phyloP scores from a whole-genome alignment of 2,888 invertebrate genomes.

The Caenorhabditis imperialis region DNA sequence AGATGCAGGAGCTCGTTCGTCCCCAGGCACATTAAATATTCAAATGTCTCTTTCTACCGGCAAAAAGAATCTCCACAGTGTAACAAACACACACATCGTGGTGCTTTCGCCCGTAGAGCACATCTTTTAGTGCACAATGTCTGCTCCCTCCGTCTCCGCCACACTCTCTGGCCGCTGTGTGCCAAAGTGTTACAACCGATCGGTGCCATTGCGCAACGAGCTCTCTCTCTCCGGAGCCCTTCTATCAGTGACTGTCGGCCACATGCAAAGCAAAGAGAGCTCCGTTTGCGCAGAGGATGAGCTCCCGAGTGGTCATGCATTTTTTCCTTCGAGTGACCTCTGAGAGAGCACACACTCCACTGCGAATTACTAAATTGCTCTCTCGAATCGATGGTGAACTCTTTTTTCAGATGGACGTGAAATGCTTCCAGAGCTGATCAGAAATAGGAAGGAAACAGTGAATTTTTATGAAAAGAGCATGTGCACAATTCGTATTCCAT shows the following conservation, averaged over 20 bases:
- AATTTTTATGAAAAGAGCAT: too few species aligned
- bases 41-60: slow-evolving; percentile 25
- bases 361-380: too few species aligned
- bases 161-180: slow-evolving; percentile 15
- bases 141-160: slow-evolving; percentile 10
- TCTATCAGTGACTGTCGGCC: slow-evolving; percentile 22
- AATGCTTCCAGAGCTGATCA: too few species aligned
- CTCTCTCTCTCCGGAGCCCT: slow-evolving; percentile 35
- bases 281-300: slow-evolving; percentile 34
- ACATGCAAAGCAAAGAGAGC: slow-evolving; percentile 36
- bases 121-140: slow-evolving; percentile 40
- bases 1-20: too few species aligned
- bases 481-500: too few species aligned
- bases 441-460: too few species aligned
- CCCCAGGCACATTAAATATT: slow-evolving; percentile 1
- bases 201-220: slow-evolving; percentile 46
- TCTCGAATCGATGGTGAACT: too few species aligned
- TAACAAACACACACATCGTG: slow-evolving; percentile 36
- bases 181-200: slow-evolving; percentile 40
- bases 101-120: slow-evolving; percentile 13
- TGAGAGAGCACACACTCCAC: too few species aligned
- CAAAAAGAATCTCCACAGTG: slow-evolving; percentile 27
- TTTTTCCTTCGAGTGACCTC: too few species aligned
- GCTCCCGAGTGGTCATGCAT: slow-evolving; percentile 31
- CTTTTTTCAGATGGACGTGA: too few species aligned